These are phyloP conservation scores for Anoplopoma fimbria DNA, from an alignment of 2,113 vertebrate genomes.

Conservation along the genomic window DNA sequence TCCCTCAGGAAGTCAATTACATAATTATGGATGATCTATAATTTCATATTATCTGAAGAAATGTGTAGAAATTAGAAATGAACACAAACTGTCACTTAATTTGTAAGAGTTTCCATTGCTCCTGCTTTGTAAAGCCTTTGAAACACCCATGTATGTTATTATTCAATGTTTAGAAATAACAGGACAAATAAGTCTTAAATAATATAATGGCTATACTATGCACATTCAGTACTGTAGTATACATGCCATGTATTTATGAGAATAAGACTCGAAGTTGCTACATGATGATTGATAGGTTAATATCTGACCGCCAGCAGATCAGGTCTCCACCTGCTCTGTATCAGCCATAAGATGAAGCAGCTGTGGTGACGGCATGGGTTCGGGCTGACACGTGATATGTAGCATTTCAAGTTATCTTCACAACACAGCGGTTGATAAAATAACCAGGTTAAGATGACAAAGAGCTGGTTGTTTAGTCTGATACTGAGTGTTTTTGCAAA, in stretches of 20 bases:
- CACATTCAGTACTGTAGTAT: background rate
- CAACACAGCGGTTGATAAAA: conserved; percentile 44
- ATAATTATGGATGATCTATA: background rate
- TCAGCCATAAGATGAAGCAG: conserved; percentile 71
- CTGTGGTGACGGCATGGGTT: conserved; percentile 58
- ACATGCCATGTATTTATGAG: conserved; percentile 18
- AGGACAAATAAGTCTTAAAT: conserved; percentile 7
- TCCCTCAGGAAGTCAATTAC: background rate
- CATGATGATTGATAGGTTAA: conserved; percentile 48
- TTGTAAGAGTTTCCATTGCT: background rate
- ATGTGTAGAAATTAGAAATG: background rate
- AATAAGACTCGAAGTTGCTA: conserved; percentile 15
- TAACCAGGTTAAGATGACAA: conserved; percentile 35
- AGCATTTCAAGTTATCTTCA: conserved; percentile 51
- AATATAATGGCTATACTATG: background rate
- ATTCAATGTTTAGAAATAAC: background rate
- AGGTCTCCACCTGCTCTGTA: conserved; percentile 63
- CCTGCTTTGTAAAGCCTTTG: background rate
- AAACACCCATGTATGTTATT: background rate
- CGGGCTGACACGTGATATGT: conserved; percentile 48
- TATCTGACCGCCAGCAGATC: conserved; percentile 39
- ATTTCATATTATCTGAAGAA: background rate
- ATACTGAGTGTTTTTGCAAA: conserved; percentile 14
- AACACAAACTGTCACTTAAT: conserved; percentile 9
- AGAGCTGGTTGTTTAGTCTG: conserved; percentile 40